Evolutionary conservation across 2,888 invertebrate species (phyloP), one percentile per base, ranked within the genome.

Genomic region (Habrosyne pyritoides): DNA sequence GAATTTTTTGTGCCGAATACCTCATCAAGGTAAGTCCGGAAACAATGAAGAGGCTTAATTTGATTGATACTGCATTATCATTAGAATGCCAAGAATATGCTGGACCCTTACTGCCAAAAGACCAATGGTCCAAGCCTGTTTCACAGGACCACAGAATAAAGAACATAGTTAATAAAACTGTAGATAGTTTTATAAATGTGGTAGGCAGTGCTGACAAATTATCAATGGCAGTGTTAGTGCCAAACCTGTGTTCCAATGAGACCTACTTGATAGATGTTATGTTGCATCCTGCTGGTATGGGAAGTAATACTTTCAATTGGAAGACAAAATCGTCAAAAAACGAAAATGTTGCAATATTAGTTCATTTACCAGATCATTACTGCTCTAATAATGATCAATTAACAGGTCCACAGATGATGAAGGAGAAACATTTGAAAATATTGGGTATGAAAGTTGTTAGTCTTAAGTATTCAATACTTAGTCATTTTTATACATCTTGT

Each of bases 281-380:
- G 73, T 66, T 95, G 42, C 94, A 94, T 74, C 93, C 94, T 4
- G 67, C 77, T 18, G 83, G 87, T 1, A 72, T 90, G 21, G 82
- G 77, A 3, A 83, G 79, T 54, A 80, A 86, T 53, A 86, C 86
- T 33, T 85, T 87, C 52, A 91, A 92, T 59, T 92, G 93, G 81
- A 93, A 92, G 72, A 74, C 86, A 7, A 84, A 85, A 49, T 79
- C 77, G 6, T 79, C 79, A 26, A 86, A 79, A 53, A 92, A 93
- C 75, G 77, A 89, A 53, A 93, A 89, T 67, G 87, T 92, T 47
- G 95, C 94, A 0, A 66, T 96, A 36, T 78, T 96, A 53, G 92
- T 96, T 55, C 93, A 95, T 75, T 82, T 95, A 54, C 95, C 95
- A 1, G 95, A 96, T 62, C 94, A 95, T 79, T 95, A 93, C 78